Evolutionary conservation across 2,797 vertebrate species (phyloP).

Genomic region (Myotis pilosus): DNA sequence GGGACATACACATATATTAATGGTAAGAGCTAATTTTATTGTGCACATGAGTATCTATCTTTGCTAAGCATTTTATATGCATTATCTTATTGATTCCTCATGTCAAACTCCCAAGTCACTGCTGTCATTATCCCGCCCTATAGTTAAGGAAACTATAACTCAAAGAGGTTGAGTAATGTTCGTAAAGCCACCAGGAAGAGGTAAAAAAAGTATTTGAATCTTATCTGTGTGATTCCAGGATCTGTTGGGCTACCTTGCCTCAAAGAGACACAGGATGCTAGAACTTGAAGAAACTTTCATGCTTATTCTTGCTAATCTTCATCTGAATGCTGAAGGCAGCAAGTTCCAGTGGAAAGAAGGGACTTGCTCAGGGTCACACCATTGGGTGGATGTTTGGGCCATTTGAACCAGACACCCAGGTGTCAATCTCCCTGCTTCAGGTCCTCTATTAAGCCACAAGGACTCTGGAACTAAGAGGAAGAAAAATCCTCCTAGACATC

Average conservation of each 20-base stretch:
- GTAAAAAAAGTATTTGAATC: conserved; percentile 1
- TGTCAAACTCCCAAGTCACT: neutral
- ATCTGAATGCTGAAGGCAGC: neutral
- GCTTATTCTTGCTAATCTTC: neutral
- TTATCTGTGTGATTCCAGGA: neutral
- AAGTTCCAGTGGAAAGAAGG: neutral
- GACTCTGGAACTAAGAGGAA: neutral
- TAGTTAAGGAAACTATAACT: neutral
- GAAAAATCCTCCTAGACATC: neutral
- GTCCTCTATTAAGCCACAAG: neutral
- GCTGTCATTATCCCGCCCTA: neutral
- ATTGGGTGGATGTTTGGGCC: neutral
- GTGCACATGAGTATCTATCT: neutral
- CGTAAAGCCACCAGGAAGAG: neutral
- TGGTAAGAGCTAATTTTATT: conserved; percentile 22
- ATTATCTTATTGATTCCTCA: neutral
- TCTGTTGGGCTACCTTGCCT: neutral
- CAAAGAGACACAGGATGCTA: neutral
- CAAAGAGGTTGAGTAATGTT: neutral
- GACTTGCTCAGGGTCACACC: neutral
- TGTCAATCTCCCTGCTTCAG: neutral
- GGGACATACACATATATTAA: neutral
- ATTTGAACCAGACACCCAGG: neutral
- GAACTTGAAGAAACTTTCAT: neutral
- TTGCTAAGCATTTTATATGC: neutral